These are phyloP conservation scores for Sphaerophoria rueppellii DNA, from an alignment of 2,888 invertebrate species.

Conservation along the genomic window DNA sequence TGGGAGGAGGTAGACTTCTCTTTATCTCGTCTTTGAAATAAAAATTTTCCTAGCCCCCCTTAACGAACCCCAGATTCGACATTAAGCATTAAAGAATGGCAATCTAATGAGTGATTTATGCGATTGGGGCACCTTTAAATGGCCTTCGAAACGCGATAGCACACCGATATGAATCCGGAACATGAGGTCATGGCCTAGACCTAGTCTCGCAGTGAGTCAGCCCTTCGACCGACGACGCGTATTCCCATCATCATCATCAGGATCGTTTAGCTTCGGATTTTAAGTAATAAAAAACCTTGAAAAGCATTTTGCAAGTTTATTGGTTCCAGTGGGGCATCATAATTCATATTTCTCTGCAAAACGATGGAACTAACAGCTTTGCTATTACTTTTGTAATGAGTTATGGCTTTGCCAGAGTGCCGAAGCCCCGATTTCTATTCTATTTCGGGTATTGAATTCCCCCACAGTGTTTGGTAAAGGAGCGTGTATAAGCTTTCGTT, in stretches of 20 bases:
- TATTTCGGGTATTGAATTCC: conserved; percentile 12
- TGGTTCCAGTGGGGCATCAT: conserved; percentile 71
- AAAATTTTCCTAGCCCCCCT: neutral
- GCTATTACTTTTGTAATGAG: conserved; percentile 72
- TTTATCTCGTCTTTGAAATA: neutral
- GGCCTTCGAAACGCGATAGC: conserved; percentile 1
- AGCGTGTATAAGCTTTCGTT: neutral
- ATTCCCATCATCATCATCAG: neutral
- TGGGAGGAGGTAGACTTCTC: neutral
- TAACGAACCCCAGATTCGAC: conserved; percentile 4
- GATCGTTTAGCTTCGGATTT: conserved; percentile 44
- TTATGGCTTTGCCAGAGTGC: conserved; percentile 55
- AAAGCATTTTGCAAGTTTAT: conserved; percentile 69
- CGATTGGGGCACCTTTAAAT: conserved; percentile 63
- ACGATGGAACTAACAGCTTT: conserved; percentile 73
- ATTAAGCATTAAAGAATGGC: neutral
- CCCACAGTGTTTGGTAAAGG: neutral
- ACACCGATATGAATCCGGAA: conserved; percentile 45
- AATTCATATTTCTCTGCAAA: conserved; percentile 69
- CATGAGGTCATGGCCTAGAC: conserved; percentile 68
- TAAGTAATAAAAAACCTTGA: conserved; percentile 62
- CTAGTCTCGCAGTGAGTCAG: conserved; percentile 11
- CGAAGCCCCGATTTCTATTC: neutral
- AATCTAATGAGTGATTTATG: conserved; percentile 71
- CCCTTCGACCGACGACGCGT: neutral